phyloP scores from a whole-genome alignment of 2,888 invertebrate genomes.

The Drosophila austrosaltans region DNA sequence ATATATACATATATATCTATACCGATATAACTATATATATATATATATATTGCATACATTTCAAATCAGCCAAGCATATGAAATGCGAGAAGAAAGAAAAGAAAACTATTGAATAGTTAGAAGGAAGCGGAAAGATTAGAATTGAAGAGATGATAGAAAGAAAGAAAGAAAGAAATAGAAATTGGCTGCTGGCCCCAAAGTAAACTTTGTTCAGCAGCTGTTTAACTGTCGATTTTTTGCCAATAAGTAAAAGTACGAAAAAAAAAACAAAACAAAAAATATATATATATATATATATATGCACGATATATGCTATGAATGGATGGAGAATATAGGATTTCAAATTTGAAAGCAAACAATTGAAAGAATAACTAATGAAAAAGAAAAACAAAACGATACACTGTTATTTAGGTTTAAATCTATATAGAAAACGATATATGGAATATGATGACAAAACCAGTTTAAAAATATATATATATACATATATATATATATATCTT shows the following conservation, averaged over 20 bases:
- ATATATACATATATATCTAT: conserved; percentile 9
- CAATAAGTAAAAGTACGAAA: conserved; percentile 61
- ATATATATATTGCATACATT: conserved; percentile 17
- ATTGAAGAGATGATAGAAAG: conserved; percentile 14
- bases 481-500: neutral
- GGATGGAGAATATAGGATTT: conserved; percentile 21
- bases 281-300: conserved; percentile 29
- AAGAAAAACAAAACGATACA: neutral
- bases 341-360: conserved; percentile 3
- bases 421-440: conserved; percentile 8
- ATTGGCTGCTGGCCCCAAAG: conserved; percentile 43
- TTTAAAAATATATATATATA: conserved; percentile 5
- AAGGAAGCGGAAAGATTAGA: conserved; percentile 4
- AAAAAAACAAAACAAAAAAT: conserved; percentile 32
- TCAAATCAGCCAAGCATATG: conserved; percentile 53
- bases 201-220: conserved; percentile 60
- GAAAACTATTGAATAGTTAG: conserved; percentile 9
- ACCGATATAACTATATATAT: neutral
- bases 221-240: conserved; percentile 82
- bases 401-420: conserved; percentile 8
- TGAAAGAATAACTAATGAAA: neutral
- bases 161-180: conserved; percentile 23
- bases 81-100: conserved; percentile 55
- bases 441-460: conserved; percentile 7
- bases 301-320: conserved; percentile 28